phyloP scores from a whole-genome alignment of 2,113 vertebrate genomes.

The Alaudala cheleensis region DNA sequence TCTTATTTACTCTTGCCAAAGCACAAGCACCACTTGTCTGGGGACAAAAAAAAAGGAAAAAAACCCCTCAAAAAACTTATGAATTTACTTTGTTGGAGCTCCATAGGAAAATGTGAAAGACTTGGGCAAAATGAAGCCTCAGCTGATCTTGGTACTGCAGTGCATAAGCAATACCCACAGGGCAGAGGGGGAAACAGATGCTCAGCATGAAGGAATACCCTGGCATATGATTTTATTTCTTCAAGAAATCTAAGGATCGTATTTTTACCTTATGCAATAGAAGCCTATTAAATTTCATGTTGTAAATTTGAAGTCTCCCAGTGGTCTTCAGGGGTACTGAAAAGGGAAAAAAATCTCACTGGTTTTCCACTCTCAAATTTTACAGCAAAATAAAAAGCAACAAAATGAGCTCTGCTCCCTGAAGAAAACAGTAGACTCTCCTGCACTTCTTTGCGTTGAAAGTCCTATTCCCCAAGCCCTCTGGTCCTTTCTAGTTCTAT shows the following conservation, averaged over 20 bases:
- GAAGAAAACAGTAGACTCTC: not conserved
- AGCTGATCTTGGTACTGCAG: not conserved
- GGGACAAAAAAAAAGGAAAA: not conserved
- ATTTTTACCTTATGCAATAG: not conserved
- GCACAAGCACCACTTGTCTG: not conserved
- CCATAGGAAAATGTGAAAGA: not conserved
- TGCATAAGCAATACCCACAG: not conserved
- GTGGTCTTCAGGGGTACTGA: not conserved
- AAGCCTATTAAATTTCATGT: not conserved
- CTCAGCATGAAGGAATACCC: not conserved
- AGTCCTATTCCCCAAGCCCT: not conserved
- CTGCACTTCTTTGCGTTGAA: not conserved
- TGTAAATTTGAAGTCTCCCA: not conserved
- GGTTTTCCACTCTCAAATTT: not conserved
- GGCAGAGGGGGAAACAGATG: not conserved
- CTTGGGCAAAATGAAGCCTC: not conserved
- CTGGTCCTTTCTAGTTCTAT: not conserved
- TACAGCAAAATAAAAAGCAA: not conserved
- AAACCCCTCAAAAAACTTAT: not conserved
- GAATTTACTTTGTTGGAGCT: not conserved
- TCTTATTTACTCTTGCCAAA: constrained; percentile 12
- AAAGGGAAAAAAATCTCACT: not conserved
- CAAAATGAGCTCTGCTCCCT: not conserved
- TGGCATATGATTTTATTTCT: not conserved
- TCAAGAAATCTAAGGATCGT: not conserved